Evolutionary conservation across 2,113 vertebrate genomes (phyloP).

Genomic region (Phalacrocorax pelagicus): DNA sequence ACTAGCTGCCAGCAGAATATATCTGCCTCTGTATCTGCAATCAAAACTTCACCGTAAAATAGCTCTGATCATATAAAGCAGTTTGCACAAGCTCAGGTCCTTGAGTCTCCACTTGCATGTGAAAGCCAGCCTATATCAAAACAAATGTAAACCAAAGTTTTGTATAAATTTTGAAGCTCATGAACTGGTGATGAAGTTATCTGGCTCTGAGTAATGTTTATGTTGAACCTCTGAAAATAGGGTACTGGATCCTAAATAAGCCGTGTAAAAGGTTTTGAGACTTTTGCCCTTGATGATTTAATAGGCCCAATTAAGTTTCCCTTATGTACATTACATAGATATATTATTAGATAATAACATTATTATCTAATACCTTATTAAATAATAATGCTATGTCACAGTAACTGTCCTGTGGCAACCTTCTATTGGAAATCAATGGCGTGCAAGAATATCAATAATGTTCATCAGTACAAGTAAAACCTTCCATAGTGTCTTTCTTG

Average conservation of each 20-base stretch:
- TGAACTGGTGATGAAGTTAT: neutral
- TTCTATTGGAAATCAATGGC: neutral
- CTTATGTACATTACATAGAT: neutral
- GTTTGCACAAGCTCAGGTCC: accelerated
- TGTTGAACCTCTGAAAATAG: neutral
- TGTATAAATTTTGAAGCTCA: neutral
- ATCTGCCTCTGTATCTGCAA: neutral
- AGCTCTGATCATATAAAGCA: neutral
- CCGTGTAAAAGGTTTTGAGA: neutral
- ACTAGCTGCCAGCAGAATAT: accelerated
- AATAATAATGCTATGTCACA: neutral
- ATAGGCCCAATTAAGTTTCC: neutral
- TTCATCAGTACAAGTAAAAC: neutral
- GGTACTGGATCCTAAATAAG: neutral
- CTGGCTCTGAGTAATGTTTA: neutral
- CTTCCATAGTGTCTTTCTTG: neutral
- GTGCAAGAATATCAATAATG: neutral
- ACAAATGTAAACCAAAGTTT: neutral
- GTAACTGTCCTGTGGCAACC: neutral
- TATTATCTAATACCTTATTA: neutral
- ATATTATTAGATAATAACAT: neutral
- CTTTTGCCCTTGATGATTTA: neutral
- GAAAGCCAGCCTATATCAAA: neutral
- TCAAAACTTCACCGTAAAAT: neutral
- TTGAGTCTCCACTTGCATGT: neutral